Percentiles rank a stretch among this genome's conserved stretches.
phyloP scores from a whole-genome alignment of 2,113 vertebrate genomes.

The Eolophus roseicapilla region DNA sequence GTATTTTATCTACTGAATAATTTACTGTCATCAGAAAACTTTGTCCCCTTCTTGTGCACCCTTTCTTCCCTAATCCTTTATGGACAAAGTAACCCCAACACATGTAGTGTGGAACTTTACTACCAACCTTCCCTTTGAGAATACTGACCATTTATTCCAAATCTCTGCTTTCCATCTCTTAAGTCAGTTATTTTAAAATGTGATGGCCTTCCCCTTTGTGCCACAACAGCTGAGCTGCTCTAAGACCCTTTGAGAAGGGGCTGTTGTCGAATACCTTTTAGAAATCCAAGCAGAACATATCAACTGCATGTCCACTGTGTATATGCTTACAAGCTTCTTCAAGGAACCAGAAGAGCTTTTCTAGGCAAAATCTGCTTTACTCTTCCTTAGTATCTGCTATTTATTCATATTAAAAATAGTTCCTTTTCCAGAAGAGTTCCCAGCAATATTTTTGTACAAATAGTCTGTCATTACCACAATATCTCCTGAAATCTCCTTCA shows the following conservation, averaged over 20 bases:
- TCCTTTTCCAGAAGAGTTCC: not conserved
- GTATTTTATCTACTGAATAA: not conserved
- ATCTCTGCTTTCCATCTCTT: not conserved
- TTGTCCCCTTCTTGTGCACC: not conserved
- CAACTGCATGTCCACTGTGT: not conserved
- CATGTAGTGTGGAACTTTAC: not conserved
- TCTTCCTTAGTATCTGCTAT: not conserved
- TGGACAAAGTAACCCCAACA: fast-evolving
- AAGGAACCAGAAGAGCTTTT: not conserved
- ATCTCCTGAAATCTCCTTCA: not conserved
- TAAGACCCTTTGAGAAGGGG: not conserved
- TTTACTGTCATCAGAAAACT: not conserved
- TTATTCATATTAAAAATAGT: not conserved
- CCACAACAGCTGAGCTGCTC: not conserved
- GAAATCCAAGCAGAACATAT: not conserved
- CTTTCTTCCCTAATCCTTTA: not conserved
- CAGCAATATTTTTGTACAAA: not conserved
- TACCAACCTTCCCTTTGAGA: not conserved
- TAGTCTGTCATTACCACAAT: not conserved
- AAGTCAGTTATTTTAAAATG: not conserved
- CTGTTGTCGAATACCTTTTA: not conserved
- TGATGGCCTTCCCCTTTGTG: not conserved
- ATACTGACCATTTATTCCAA: not conserved
- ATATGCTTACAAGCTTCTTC: not conserved
- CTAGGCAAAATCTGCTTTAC: not conserved